A percentile compares a stretch with the other conserved stretches of the same genome.
These are phyloP conservation scores for Chrysolophus pictus DNA, from an alignment of 2,797 vertebrate genomes.

Conservation along the genomic window DNA sequence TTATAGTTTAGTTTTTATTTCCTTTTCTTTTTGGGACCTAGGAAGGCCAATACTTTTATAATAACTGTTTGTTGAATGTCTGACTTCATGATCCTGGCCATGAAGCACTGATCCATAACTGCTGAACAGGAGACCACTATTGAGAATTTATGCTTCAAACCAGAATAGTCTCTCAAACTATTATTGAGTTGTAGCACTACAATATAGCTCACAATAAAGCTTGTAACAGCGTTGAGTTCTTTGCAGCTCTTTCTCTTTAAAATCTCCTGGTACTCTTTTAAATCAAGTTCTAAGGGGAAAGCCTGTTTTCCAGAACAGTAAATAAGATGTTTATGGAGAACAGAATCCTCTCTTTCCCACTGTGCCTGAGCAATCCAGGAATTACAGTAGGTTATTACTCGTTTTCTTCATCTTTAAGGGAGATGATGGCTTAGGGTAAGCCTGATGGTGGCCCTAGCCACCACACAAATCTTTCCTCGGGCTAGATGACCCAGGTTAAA, in stretches of 20 bases:
- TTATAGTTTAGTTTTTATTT: constrained; percentile 33
- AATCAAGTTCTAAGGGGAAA: constrained; percentile 46
- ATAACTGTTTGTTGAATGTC: constrained; percentile 62
- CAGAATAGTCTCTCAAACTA: constrained; percentile 30
- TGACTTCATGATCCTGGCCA: constrained; percentile 62
- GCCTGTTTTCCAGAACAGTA: constrained; percentile 24
- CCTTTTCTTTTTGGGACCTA: constrained; percentile 16
- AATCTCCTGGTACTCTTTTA: constrained; percentile 48
- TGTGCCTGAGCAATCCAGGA: neutral
- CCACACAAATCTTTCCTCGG: neutral
- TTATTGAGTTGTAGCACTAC: constrained; percentile 62
- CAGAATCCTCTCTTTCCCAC: neutral
- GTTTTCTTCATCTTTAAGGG: neutral
- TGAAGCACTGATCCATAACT: neutral
- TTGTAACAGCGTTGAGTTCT: constrained; percentile 37
- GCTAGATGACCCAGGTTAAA: neutral
- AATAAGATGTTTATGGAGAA: constrained; percentile 11
- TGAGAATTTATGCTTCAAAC: constrained; percentile 65
- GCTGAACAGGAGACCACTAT: constrained; percentile 36
- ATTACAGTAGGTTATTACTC: neutral
- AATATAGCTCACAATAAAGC: constrained; percentile 60
- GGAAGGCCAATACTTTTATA: constrained; percentile 49
- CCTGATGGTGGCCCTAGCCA: accelerated
- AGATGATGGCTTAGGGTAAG: neutral
- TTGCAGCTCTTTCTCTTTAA: constrained; percentile 50